Evolutionary conservation across 64 coral and sea anemone species (phyloP).

Genomic region (Montipora capricornis): DNA sequence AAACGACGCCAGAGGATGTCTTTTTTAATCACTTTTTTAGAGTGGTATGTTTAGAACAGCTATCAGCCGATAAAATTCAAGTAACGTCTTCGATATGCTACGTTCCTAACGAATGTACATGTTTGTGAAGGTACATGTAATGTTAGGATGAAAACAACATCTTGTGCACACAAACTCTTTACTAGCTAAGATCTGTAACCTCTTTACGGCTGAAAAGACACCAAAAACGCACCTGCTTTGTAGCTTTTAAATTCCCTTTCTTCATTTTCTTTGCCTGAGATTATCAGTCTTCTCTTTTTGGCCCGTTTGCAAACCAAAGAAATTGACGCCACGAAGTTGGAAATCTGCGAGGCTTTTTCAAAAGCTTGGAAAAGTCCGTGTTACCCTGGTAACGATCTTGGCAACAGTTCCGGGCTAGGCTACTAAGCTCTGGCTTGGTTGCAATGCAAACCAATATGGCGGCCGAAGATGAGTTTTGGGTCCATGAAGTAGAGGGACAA

Average conservation of each 20-base stretch:
- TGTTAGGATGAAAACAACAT: too few relatives aligned
- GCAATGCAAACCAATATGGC: conserved; percentile 30
- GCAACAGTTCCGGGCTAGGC: neutral
- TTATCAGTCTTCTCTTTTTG: neutral
- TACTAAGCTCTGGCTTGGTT: conserved; percentile 22
- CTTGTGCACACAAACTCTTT: too few relatives aligned
- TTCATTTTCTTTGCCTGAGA: conserved; percentile 33
- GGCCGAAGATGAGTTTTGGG: neutral
- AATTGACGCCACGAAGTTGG: neutral
- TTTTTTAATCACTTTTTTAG: too few relatives aligned
- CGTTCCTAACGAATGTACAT: too few relatives aligned
- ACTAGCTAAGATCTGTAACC: too few relatives aligned
- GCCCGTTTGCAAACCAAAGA: neutral
- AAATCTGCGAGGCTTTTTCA: neutral
- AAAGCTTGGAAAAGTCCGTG: conserved; percentile 11
- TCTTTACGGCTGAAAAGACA: neutral
- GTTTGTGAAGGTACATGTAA: too few relatives aligned
- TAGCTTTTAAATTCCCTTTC: conserved; percentile 44
- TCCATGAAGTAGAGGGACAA: neutral
- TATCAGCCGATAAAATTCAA: too few relatives aligned
- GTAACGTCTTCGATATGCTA: too few relatives aligned
- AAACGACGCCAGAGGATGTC: too few relatives aligned
- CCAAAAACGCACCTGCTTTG: conserved; percentile 41
- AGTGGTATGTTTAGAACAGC: too few relatives aligned
- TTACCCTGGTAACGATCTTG: conserved; percentile 32